Base-by-base conservation (phyloP, 2,888 invertebrate genomes). In the Digitonthophagus gazella region DNA sequence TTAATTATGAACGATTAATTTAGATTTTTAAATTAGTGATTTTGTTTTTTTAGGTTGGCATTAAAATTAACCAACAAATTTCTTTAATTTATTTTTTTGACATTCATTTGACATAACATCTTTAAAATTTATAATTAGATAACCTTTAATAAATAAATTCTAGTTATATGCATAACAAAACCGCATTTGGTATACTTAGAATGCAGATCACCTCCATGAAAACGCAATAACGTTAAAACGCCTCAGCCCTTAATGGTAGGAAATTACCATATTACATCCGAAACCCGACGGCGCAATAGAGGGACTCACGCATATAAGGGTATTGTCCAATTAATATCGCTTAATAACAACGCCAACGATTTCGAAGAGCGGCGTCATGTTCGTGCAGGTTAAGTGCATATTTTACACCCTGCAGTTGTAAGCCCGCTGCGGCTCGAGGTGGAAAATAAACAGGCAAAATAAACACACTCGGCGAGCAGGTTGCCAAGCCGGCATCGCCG, bases 1-100 rank as follows among this genome's bases (percentile, higher is more conserved):
- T 18, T 67, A 63, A 64, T 67, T 63, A 67, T 55, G 19, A 67
- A 58, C 63, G 54, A n/a, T n/a, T n/a, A n/a, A n/a, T n/a, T n/a
- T n/a, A n/a, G n/a, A n/a, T n/a, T n/a, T n/a, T n/a, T n/a, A n/a
- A n/a, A n/a, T n/a, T n/a, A n/a, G n/a, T n/a, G n/a, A n/a, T n/a
- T n/a, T n/a, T n/a, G n/a, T n/a, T n/a, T n/a, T n/a, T n/a, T n/a
- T n/a, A n/a, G n/a, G n/a, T n/a, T n/a, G n/a, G n/a, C n/a, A n/a
- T n/a, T n/a, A n/a, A n/a, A n/a, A n/a, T n/a, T n/a, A n/a, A n/a
- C n/a, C n/a, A n/a, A n/a, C n/a, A n/a, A n/a, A n/a, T n/a, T n/a
- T n/a, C n/a, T n/a, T n/a, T n/a, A n/a, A n/a, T n/a, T n/a, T n/a
- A n/a, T n/a, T n/a, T n/a, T n/a, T n/a, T n/a, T n/a, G n/a, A n/a